Evolutionary conservation across 2,888 invertebrate species (phyloP), one percentile per base, ranked within the genome.

Genomic region (Trissolcus japonicus): DNA sequence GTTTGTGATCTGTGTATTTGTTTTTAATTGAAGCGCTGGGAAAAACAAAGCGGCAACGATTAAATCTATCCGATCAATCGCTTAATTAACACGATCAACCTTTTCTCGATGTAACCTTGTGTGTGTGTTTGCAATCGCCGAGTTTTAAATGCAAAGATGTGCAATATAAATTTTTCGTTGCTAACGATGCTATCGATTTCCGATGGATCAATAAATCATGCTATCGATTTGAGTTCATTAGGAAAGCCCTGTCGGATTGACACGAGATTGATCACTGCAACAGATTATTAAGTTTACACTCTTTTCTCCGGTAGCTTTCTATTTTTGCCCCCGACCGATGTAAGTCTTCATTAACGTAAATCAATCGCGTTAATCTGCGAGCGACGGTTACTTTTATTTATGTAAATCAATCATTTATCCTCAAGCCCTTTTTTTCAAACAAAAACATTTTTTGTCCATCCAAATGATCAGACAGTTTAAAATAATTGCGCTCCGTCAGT

Each of bases 161-260:
- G 43, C 62, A 59, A 68, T 63, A 68, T 51, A 50, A 1, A 46
- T 68, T 57, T 68, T 57, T 54, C n/a, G 25, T 14, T 43, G 50
- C 50, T 59, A 63, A 59, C 55, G 63, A 59, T 53, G 50, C 7
- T 59, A 68, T 69, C 60, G 60, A 75, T 68, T 65, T 11, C 46
- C 66, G 57, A 55, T 68, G 40, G 29, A 54, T 65, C 68, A 62
- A 69, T 75, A 65, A 75, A 75, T 75, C 75, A 63, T 69, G 65
- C 41, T 65, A 75, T 75, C 55, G 65, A 68, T 75, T 68, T 60
- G 60, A 35, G 65, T 76, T 76, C 76, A 63, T 76, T 75, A 75
- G 53, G 56, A 56, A 60, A 60, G 55, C 61, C 59, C 29, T 50
- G 19, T 71, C 40, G 46, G 65, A 69, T 76, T 76, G 69, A 76